phyloP scores from a whole-genome alignment of 2,113 vertebrate species.

The Chinchilla lanigera region DNA sequence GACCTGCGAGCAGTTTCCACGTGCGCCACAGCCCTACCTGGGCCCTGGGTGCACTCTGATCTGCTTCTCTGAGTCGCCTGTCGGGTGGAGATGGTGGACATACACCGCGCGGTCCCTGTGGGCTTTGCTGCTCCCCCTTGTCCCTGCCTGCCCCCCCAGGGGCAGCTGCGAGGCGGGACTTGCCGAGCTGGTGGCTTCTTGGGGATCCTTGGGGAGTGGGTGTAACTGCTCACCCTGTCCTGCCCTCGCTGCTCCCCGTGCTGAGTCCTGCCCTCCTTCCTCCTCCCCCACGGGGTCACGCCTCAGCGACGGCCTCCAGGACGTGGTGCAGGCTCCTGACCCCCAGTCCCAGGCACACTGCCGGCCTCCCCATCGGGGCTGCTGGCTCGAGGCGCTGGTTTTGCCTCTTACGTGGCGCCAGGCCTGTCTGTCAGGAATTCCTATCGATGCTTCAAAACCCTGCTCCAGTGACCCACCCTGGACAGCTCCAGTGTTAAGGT shows the following conservation, averaged over 20 bases:
- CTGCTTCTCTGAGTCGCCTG: not conserved
- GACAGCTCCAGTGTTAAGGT: not conserved
- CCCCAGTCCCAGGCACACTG: not conserved
- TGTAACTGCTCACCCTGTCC: too few relatives aligned
- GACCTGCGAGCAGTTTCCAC: not conserved
- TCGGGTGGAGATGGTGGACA: not conserved
- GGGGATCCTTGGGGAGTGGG: not conserved
- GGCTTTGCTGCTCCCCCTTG: not conserved
- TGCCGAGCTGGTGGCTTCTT: not conserved
- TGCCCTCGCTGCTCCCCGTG: not conserved
- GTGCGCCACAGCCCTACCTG: accelerated
- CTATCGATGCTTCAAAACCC: not conserved
- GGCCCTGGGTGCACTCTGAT: not conserved
- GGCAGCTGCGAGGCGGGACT: not conserved
- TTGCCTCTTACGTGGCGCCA: not conserved
- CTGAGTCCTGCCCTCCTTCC: not conserved
- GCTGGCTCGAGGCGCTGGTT: not conserved
- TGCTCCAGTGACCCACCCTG: not conserved
- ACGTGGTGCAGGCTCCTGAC: not conserved
- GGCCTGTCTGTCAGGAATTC: not conserved
- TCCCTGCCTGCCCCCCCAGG: accelerated
- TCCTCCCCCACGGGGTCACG: not conserved
- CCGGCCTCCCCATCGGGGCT: not conserved
- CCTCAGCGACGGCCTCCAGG: not conserved
- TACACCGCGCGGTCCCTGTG: not conserved